A percentile compares a stretch with the other conserved stretches of the same genome.
Conservation (phyloP, 2,797 vertebrate genomes). For the Microchirus variegatus region DNA sequence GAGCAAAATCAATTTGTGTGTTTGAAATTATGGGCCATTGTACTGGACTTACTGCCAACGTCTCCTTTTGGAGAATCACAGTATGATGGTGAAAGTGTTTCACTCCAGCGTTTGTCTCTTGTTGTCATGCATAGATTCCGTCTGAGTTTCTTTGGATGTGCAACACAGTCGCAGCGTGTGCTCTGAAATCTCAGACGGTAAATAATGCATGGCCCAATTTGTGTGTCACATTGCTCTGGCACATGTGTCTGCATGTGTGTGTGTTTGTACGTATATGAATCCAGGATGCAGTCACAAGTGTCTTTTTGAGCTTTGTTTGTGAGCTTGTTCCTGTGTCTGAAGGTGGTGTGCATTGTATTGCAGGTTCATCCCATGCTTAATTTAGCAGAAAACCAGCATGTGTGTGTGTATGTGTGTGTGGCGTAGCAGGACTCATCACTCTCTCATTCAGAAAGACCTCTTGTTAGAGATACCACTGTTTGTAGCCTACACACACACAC, state of each 20-base stretch:
- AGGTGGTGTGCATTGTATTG: constrained; percentile 26
- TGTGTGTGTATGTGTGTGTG: constrained; percentile 7
- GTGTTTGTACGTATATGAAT: neutral
- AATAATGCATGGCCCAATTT: constrained; percentile 76
- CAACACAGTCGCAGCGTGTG: constrained; percentile 46
- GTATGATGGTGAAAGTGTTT: neutral
- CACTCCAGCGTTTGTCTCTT: constrained; percentile 2
- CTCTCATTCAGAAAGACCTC: constrained; percentile 49
- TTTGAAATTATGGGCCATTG: constrained; percentile 24
- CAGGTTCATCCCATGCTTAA: constrained; percentile 48
- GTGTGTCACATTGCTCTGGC: constrained; percentile 41
- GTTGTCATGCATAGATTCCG: constrained; percentile 28
- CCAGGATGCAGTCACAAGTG: constrained; percentile 25
- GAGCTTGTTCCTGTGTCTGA: constrained; percentile 46
- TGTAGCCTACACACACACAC: constrained; percentile 36
- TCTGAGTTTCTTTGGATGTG: constrained; percentile 49
- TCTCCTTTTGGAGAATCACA: neutral
- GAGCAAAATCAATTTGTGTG: constrained; percentile 6
- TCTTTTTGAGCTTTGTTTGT: constrained; percentile 45
- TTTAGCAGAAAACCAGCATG: constrained; percentile 56
- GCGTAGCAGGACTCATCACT: constrained; percentile 44
- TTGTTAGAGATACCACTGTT: constrained; percentile 53
- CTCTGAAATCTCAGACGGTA: constrained; percentile 52
- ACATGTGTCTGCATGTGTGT: constrained; percentile 38
- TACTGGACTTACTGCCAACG: constrained; percentile 14